These are phyloP conservation scores for Crocodylus rhombifer DNA, from an alignment of 2,797 vertebrate genomes.

Conservation along the genomic window DNA sequence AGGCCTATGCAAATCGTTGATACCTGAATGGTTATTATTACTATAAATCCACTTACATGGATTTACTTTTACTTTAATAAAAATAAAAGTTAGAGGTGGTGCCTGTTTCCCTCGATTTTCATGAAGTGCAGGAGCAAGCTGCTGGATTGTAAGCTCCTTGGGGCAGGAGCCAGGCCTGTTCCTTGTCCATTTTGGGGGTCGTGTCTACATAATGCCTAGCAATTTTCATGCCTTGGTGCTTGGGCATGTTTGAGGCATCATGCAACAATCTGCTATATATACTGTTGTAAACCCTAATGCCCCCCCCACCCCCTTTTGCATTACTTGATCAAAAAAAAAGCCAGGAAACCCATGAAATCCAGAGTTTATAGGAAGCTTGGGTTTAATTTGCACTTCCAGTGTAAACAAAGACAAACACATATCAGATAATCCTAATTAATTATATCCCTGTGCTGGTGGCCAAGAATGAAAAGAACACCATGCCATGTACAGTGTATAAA, in stretches of 20 bases:
- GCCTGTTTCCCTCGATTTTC: neutral
- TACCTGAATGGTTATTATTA: neutral
- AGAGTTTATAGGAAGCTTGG: constrained; percentile 8
- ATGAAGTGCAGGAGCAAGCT: neutral
- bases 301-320: neutral
- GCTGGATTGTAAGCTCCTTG: neutral
- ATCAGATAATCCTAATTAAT: constrained; percentile 53
- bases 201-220: neutral
- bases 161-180: neutral
- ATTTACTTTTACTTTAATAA: neutral
- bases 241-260: neutral
- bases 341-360: constrained; percentile 6
- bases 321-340: neutral
- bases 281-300: constrained; percentile 4
- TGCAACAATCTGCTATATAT: neutral
- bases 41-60: neutral
- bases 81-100: neutral
- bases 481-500: neutral
- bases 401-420: constrained; percentile 35
- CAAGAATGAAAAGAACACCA: constrained; percentile 11
- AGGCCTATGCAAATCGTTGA: rapidly evolving
- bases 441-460: constrained; percentile 43
- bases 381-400: constrained; percentile 40
- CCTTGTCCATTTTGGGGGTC: neutral
- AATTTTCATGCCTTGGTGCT: neutral